Evolutionary conservation across 64 coral and sea anemone species (phyloP).

Genomic region (Platygyra sinensis): DNA sequence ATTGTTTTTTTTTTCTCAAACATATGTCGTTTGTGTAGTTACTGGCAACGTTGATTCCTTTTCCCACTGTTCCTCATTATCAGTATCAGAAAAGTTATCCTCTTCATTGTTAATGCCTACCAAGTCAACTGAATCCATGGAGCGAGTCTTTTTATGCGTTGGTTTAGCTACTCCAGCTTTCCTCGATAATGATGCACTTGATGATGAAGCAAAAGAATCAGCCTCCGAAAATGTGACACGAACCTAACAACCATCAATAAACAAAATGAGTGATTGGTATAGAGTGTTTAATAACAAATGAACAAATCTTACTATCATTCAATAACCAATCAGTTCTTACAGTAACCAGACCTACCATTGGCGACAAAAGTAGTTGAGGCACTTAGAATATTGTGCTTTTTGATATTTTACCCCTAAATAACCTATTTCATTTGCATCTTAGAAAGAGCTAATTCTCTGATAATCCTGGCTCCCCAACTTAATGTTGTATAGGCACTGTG

Average conservation of each 20-base stretch:
- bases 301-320: no score
- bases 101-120: neutral
- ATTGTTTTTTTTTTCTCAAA: neutral
- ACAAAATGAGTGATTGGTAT: neutral
- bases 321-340: no score
- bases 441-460: no score
- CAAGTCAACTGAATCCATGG: constrained; percentile 4
- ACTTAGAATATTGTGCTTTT: no score
- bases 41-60: neutral
- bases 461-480: no score
- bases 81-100: constrained; percentile 57
- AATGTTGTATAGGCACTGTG: no score
- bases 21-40: constrained; percentile 20
- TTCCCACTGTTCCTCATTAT: constrained; percentile 47
- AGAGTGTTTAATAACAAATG: no score
- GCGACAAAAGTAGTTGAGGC: no score
- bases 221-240: constrained; percentile 28
- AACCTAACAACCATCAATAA: neutral
- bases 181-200: constrained; percentile 20
- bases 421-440: no score
- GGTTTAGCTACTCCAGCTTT: neutral
- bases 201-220: neutral
- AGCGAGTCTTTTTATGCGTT: neutral
- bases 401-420: no score
- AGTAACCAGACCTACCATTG: no score